Conservation (phyloP, 2,797 vertebrate genomes). For the Anolis apletophallus region DNA sequence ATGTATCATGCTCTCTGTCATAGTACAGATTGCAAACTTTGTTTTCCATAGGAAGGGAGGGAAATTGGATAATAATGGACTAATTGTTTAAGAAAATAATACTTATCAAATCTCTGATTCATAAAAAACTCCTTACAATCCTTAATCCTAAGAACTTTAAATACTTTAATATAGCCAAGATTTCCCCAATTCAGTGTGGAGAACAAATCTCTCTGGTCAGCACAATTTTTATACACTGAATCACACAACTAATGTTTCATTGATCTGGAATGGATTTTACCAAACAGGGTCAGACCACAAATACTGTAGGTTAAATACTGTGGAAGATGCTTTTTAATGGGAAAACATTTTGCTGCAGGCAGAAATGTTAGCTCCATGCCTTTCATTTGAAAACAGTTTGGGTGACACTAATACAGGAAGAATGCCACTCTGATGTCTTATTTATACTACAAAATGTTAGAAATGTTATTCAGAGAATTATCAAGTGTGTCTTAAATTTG, state of each 20-base stretch:
- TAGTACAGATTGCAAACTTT: no score
- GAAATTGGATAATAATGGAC: no score
- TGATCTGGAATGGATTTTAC: slow-evolving; percentile 27
- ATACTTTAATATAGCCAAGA: background rate
- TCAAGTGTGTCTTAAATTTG: background rate
- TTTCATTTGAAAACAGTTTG: slow-evolving; percentile 9
- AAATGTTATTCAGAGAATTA: background rate
- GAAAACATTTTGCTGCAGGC: slow-evolving; percentile 24
- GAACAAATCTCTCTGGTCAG: background rate
- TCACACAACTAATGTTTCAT: slow-evolving; percentile 7
- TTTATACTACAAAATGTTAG: background rate
- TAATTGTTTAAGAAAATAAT: no score
- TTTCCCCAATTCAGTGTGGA: background rate
- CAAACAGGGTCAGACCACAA: slow-evolving; percentile 15
- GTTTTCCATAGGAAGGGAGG: no score
- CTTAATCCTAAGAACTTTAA: background rate
- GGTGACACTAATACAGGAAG: background rate
- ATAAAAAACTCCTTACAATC: background rate
- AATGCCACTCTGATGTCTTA: background rate
- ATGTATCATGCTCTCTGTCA: background rate
- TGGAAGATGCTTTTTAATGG: slow-evolving; percentile 11
- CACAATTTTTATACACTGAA: background rate
- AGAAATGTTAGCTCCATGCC: background rate
- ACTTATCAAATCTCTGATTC: no score
- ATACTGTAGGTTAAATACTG: slow-evolving; percentile 12